Evolutionary conservation across 2,888 invertebrate species (phyloP).

Genomic region (Drosophila melanocephala): DNA sequence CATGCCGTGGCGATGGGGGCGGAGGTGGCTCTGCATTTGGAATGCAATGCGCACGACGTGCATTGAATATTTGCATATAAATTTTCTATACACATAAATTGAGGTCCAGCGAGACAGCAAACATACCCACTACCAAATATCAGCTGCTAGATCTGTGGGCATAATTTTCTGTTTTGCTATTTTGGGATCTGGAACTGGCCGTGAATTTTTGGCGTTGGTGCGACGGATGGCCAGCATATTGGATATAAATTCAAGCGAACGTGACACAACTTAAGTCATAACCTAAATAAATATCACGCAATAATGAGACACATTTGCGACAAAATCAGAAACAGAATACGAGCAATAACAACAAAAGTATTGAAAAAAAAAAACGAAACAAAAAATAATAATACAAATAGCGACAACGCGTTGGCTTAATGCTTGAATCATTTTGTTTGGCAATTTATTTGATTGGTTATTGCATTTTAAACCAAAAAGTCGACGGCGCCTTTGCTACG

Average conservation of each 20-base stretch:
- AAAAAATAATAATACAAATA: constrained; percentile 48
- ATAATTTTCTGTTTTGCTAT: constrained; percentile 27
- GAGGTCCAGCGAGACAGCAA: constrained; percentile 37
- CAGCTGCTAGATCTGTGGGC: constrained; percentile 45
- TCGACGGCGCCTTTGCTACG: constrained; percentile 61
- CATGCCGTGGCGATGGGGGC: constrained; percentile 44
- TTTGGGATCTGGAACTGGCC: constrained; percentile 43
- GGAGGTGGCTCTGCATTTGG: constrained; percentile 24
- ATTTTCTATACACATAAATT: constrained; percentile 59
- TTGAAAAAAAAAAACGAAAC: constrained; percentile 21
- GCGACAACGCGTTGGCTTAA: constrained; percentile 61
- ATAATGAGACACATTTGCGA: constrained; percentile 77
- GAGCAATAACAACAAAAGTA: constrained; percentile 18
- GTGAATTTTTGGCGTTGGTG: constrained; percentile 59
- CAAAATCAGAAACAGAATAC: constrained; percentile 49
- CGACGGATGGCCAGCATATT: constrained; percentile 70
- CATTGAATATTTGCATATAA: constrained; percentile 79
- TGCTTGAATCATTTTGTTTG: constrained; percentile 75
- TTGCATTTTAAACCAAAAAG: constrained; percentile 77
- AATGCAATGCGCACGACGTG: constrained; percentile 71
- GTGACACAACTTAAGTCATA: constrained; percentile 81
- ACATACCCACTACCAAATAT: constrained; percentile 14
- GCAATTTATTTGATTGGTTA: constrained; percentile 80
- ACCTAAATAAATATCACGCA: constrained; percentile 80
- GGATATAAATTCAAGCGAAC: constrained; percentile 76